A percentile compares a stretch with the other conserved stretches of the same genome.
Evolutionary conservation across 2,888 invertebrate genomes (phyloP).

Genomic region (Drosophila ezoana): DNA sequence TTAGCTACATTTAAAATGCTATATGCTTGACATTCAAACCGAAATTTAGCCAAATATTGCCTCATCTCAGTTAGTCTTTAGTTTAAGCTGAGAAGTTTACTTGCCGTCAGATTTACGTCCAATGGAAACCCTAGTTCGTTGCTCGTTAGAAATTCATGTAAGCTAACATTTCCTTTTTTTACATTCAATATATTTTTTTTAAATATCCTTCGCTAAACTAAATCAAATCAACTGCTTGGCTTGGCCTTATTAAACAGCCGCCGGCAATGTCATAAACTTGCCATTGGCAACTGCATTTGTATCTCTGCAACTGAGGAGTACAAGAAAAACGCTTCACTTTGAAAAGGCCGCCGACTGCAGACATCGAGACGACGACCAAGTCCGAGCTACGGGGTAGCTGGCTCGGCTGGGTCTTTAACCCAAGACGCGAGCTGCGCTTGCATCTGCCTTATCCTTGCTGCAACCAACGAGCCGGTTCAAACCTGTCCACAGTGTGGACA

Average conservation of each 20-base stretch:
- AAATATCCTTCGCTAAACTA: neutral
- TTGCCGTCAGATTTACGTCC: too few relatives aligned
- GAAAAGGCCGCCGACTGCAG: conserved; percentile 72
- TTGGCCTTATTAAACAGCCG: conserved; percentile 17
- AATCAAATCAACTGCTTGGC: conserved; percentile 23
- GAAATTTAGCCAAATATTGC: too few relatives aligned
- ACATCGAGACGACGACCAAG: conserved; percentile 62
- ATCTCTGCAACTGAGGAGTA: conserved; percentile 1
- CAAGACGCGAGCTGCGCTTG: conserved; percentile 26
- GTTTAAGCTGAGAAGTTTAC: too few relatives aligned
- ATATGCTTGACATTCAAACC: too few relatives aligned
- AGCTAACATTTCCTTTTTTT: too few relatives aligned
- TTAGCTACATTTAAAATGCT: too few relatives aligned
- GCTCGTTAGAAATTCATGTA: too few relatives aligned
- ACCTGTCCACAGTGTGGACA: conserved; percentile 30
- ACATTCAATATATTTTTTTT: too few relatives aligned
- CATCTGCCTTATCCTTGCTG: conserved; percentile 32
- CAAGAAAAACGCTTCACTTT: conserved; percentile 47
- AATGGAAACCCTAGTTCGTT: too few relatives aligned
- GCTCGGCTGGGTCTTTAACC: conserved; percentile 58
- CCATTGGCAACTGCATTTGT: conserved; percentile 20
- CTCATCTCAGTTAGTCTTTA: too few relatives aligned
- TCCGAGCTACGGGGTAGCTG: conserved; percentile 4
- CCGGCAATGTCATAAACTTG: conserved; percentile 29
- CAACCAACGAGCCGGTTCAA: conserved; percentile 16